Evolutionary conservation across 2,797 vertebrate genomes (phyloP).

Genomic region (Hoplostethus atlanticus): DNA sequence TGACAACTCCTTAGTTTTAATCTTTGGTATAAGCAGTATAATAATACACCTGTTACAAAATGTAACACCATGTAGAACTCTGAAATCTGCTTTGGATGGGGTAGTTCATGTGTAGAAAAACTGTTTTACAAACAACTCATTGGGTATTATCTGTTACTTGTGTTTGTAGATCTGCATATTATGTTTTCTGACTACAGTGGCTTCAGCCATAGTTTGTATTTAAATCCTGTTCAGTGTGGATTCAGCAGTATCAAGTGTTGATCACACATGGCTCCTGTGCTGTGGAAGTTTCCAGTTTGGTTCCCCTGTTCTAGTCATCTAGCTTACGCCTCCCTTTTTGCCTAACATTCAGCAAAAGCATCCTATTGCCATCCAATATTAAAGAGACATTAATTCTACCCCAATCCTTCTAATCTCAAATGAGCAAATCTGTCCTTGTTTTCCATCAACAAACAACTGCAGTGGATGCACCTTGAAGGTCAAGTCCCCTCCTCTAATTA

Average conservation of each 20-base stretch:
- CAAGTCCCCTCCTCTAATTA: conserved; percentile 76
- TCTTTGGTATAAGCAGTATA: not conserved
- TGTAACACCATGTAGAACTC: no score
- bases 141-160: not conserved
- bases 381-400: conserved; percentile 68
- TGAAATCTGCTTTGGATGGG: not conserved
- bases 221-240: conserved; percentile 4
- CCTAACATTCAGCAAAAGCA: conserved; percentile 42
- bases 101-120: not conserved
- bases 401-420: conserved; percentile 71
- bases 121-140: not conserved
- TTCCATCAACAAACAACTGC: conserved; percentile 73
- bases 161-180: not conserved
- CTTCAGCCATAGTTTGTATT: not conserved
- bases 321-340: conserved; percentile 23
- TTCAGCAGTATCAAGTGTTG: not conserved
- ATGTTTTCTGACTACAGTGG: not conserved
- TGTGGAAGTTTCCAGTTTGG: not conserved
- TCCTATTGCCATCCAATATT: conserved; percentile 59
- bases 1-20: not conserved
- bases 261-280: not conserved
- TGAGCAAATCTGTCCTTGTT: conserved; percentile 74
- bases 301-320: conserved; percentile 25
- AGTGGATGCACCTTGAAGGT: conserved; percentile 79
- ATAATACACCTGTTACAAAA: not conserved